Evolutionary conservation across 2,113 vertebrate genomes (phyloP).

Genomic region (Crotophaga sulcirostris): DNA sequence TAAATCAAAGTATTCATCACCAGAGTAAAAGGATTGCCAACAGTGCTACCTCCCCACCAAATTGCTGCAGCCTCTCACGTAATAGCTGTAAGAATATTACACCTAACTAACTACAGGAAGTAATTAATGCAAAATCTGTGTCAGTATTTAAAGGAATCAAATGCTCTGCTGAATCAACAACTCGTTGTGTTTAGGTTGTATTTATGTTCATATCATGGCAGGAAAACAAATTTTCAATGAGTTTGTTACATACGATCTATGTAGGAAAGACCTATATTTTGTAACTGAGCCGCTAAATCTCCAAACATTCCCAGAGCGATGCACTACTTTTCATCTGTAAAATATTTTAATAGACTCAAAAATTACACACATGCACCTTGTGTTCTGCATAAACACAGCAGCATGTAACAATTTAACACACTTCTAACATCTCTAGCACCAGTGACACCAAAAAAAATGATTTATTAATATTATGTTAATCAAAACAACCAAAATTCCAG

Average conservation of each 20-base stretch:
- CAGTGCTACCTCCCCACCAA: not conserved
- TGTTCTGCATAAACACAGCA: not conserved
- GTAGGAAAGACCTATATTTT: not conserved
- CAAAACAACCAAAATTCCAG: not conserved
- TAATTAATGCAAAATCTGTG: not conserved
- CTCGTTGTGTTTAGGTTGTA: not conserved
- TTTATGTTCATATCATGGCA: not conserved
- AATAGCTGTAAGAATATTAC: not conserved
- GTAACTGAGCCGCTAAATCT: not conserved
- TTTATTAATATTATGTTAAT: fast-evolving
- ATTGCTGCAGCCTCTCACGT: not conserved
- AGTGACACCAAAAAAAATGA: not conserved
- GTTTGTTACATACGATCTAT: not conserved
- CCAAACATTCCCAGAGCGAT: not conserved
- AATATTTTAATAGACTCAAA: not conserved
- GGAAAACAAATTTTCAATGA: not conserved
- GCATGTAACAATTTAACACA: not conserved
- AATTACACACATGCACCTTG: not conserved
- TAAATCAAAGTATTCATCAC: not conserved
- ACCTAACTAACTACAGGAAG: not conserved
- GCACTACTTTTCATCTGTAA: not conserved
- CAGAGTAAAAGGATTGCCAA: not conserved
- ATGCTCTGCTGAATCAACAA: not conserved
- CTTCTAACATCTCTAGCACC: not conserved
- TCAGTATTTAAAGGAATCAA: not conserved